Conservation (phyloP, 1,140 invertebrate species). For the Macrocentrus cingulum region DNA sequence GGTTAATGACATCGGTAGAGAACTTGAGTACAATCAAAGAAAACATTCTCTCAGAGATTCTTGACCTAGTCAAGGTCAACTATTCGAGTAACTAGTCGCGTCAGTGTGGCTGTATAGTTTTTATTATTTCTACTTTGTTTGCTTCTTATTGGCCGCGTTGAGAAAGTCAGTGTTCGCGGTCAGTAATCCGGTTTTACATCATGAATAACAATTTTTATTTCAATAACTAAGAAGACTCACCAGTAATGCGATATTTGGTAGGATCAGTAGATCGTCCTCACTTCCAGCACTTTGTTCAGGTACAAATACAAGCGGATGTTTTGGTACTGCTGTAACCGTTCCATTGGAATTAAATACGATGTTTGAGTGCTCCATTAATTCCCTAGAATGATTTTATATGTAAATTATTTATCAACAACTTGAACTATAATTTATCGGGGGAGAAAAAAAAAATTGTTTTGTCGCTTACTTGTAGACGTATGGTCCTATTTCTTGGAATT, state of each 20-base stretch:
- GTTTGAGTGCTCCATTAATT: constrained; percentile 69
- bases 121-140: neutral
- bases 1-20: neutral
- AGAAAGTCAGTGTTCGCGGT: neutral
- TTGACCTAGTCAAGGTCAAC: neutral
- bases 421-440: too few relatives aligned
- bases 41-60: neutral
- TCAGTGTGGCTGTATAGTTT: neutral
- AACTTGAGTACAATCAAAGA: neutral
- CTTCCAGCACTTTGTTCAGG: constrained; percentile 70
- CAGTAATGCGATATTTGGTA: constrained; percentile 87
- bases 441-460: too few relatives aligned
- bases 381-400: constrained; percentile 62
- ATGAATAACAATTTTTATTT: neutral
- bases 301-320: constrained; percentile 71
- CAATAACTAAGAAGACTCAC: constrained; percentile 63
- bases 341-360: constrained; percentile 74
- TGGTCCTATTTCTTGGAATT: constrained; percentile 80
- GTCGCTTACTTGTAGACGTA: constrained; percentile 90
- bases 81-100: neutral
- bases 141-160: neutral
- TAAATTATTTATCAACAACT: too few relatives aligned
- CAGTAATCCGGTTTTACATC: neutral
- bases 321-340: constrained; percentile 68
- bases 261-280: constrained; percentile 73